Evolutionary conservation across 1,140 invertebrate species (phyloP).

Genomic region (Nomia melanderi): DNA sequence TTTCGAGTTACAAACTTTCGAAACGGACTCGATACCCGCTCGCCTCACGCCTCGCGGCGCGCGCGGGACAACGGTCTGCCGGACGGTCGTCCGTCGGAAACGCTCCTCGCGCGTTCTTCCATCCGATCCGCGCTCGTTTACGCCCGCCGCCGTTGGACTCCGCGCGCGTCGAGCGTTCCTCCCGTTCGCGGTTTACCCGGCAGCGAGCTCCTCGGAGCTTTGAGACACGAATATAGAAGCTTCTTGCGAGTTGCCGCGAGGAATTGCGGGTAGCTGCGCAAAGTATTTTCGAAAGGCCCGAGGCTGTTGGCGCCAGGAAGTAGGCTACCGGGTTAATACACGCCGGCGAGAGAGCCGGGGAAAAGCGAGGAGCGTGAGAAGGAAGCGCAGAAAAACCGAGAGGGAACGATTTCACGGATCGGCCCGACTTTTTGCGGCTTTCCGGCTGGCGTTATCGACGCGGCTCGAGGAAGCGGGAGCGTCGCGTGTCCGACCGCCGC

Average conservation of each 20-base stretch:
- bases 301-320: constrained; percentile 65
- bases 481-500: no score
- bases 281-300: constrained; percentile 77
- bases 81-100: no score
- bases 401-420: constrained; percentile 40
- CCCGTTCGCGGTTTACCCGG: neutral
- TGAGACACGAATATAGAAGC: constrained; percentile 38
- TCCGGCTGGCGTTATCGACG: no score
- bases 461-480: no score
- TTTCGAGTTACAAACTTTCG: neutral
- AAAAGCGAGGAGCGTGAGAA: constrained; percentile 18
- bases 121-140: no score
- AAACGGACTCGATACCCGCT: no score
- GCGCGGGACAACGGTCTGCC: no score
- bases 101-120: no score
- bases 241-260: constrained; percentile 26
- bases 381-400: constrained; percentile 36
- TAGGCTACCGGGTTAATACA: constrained; percentile 75
- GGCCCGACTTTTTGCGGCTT: no score
- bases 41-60: no score
- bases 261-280: constrained; percentile 51
- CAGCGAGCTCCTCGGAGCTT: constrained; percentile 17
- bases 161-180: no score
- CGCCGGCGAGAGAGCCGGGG: constrained; percentile 19
- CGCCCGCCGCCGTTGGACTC: no score